Evolutionary conservation across 2,113 vertebrate genomes (phyloP), one percentile per base, ranked within the genome.

Genomic region (Perognathus longimembris): DNA sequence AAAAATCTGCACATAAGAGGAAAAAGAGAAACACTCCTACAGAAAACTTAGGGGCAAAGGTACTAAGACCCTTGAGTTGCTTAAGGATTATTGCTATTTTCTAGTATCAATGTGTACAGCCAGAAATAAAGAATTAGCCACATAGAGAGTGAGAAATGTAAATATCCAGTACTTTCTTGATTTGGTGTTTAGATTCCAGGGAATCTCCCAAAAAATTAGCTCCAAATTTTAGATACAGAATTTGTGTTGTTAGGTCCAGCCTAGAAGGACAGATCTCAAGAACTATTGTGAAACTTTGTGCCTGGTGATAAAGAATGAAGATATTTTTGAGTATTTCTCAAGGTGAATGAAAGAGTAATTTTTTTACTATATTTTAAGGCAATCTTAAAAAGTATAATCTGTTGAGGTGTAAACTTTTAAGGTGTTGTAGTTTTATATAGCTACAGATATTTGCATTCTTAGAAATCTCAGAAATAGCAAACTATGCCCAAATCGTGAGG

Each of bases 391-490:
- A 89, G 82, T 42, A 92, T 45, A 76, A 21, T 20, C 30, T 73
- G 36, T 86, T 93, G 89, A 82, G 50, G 71, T 77, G 36, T 61
- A 79, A 96, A 81, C 18, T 63, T 87, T 87, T 66, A 42, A 94
- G 85, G 84, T 85, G 94, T 88, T 90, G 57, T 86, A 76, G 80
- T 92, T 94, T 97, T 93, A 91, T 84, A 77, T 38, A 88, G 85
- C 54, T 40, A 90, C 59, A 63, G 92, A 94, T 92, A 95, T 91
- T 84, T 96, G 92, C 95, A 87, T 92, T 93, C 80, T 93, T 94
- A 90, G 92, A 95, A 92, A 80, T 91, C 77, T 85, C 87, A 92
- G 90, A 94, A 95, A 96, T 94, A 96, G 95, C 87, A 94, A 86
- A 86, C 63, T 85, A 8, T 40, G 94, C 66, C 89, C 73, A 95